Base-by-base conservation (phyloP, 2,888 invertebrate species). In the Neocrepidodera transversa region DNA sequence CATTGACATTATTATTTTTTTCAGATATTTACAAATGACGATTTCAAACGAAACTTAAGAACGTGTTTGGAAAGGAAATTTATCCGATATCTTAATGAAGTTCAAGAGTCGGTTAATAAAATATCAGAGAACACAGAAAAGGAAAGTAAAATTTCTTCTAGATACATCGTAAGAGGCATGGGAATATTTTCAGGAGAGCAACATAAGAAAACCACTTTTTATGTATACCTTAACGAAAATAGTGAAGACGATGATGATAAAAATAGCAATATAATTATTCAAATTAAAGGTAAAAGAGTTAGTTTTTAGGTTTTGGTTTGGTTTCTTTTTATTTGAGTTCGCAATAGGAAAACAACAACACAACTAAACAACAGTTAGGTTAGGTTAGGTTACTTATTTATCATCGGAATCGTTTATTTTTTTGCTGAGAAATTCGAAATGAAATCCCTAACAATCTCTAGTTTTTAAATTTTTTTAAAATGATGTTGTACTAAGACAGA, bases 161-260 rank as follows among this genome's bases (percentile, higher is more conserved):
- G 83, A 67, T 86, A 85, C 69, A 79, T 85, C 1, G 86, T 84
- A 0, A 81, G 84, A 73, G 87, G 87, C 7, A 84, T 86, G 74
- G 87, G 87, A 1, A 74, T 87, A 14, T 78, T 82, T 28, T 84
- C 84, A 28, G 85, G 85, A 18, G 85, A 85, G 74, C 79, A 84
- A 47, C 79, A 84, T 57, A 81, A 81, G 60, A 83, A 82, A 74
- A 80, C 83, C 51, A 75, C 79, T 45, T 86, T 87, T 72, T 86
- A 85, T 75, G 78, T 87, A 59, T 87, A 86, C 68, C 70, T 74
- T 0, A 74, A 75, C 59, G 63, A 63, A 4, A 23, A 47, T 7
- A 13, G 18, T 13, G 58, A 62, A 40, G 61, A 54, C 7, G 43
- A 52, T 1, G 53, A 60, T 35, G 53, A 53, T 11, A 64, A 58